Base-by-base conservation (phyloP, 2,797 vertebrate species). In the Pyrocephalus nanus region DNA sequence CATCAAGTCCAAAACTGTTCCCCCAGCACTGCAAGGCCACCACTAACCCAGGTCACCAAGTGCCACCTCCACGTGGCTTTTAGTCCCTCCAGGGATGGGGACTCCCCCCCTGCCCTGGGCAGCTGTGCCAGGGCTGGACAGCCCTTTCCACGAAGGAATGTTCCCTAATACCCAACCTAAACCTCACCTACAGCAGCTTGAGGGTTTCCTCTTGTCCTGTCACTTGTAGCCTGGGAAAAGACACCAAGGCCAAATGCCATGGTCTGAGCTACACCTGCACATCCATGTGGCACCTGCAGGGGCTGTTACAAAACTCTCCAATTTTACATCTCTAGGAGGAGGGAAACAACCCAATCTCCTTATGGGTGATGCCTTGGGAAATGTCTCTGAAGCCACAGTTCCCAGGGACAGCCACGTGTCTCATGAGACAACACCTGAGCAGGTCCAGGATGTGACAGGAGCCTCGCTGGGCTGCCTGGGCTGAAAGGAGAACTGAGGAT, bases 171-270 rank as follows among this genome's bases (percentile, higher is more conserved):
- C 14, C 66, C 79, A 53, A 6, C 17, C n/a, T 45, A 18, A 36
- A 0, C 38, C 38, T 62, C 27, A 3, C 47, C 66, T 45, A 26
- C 38, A 12, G 1, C 3, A 50, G 5, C 43, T 15, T 58, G 9
- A 60, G 34, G 30, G 3, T 53, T 81, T 6, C 32, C 66, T 12
- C 38, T 21, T 7, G 7, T 61, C 26, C 66, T 61, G 38, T 57
- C 62, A 25, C 77, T 32, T 40, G 55, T 62, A 30, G 36, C 19
- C 38, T 26, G 54, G 54, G 8, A 61, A 38, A 27, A 51, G 15
- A 60, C 45, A n/a, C 47, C 8, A 2, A 10, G 32, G 21, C 54
- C 26, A 36, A 8, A 11, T 0, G 8, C 50, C 19, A 4, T 0
- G n/a, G 67, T 23, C 40, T 40, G 40, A 40, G 40, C 40, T 40